Percentiles rank a stretch among this genome's conserved stretches.
Conservation (phyloP, 2,888 invertebrate genomes). For the Saturnia japonica region DNA sequence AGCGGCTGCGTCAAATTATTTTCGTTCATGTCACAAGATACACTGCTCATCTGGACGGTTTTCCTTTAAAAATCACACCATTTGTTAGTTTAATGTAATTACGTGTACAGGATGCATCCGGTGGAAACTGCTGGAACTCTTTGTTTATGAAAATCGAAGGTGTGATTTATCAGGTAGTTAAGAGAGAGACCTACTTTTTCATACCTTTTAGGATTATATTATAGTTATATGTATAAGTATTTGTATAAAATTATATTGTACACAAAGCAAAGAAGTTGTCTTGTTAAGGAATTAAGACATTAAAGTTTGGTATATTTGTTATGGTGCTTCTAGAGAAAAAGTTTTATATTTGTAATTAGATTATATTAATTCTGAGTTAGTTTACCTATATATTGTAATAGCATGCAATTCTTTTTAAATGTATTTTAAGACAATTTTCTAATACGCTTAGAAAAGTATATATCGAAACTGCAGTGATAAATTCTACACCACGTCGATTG, state of each 20-base stretch:
- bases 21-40: constrained; percentile 82
- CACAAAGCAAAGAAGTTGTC: neutral
- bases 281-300: neutral
- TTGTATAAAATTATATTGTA: neutral
- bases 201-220: neutral
- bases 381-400: neutral
- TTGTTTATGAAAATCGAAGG: constrained; percentile 24
- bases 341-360: neutral
- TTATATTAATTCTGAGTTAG: neutral
- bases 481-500: too few species aligned
- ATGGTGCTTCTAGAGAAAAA: neutral
- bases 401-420: neutral
- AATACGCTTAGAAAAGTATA: neutral
- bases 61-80: constrained; percentile 78
- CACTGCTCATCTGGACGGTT: constrained; percentile 79
- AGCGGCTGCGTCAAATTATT: constrained; percentile 82
- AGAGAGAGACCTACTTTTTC: neutral
- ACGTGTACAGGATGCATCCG: constrained; percentile 60
- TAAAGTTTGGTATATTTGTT: neutral
- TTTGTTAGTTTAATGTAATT: constrained; percentile 66
- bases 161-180: constrained; percentile 18
- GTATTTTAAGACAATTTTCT: neutral
- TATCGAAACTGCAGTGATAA: neutral
- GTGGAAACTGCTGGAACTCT: constrained; percentile 52
- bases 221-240: too few species aligned